Conservation (phyloP, 2,888 invertebrate genomes). For the Melipona bicolor region DNA sequence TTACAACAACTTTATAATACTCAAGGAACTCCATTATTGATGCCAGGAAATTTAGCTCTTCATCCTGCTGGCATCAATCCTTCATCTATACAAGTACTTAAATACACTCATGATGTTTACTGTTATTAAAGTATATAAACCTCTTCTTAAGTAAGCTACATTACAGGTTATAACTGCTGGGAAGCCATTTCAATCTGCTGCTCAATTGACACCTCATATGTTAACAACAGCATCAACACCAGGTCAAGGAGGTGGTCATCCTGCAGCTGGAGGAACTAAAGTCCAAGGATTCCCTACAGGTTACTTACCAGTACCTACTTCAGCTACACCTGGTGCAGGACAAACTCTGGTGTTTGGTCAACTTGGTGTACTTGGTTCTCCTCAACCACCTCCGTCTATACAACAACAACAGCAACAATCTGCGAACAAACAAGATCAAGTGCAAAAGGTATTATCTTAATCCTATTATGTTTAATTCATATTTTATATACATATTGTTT, state of each 20-base stretch:
- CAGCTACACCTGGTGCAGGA: conserved; percentile 87
- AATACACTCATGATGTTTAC: not conserved
- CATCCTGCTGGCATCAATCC: conserved; percentile 91
- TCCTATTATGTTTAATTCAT: not conserved
- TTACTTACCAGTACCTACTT: conserved; percentile 92
- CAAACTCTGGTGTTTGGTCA: conserved; percentile 92
- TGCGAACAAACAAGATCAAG: conserved; percentile 81
- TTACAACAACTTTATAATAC: conserved; percentile 92
- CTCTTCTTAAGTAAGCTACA: conserved; percentile 59
- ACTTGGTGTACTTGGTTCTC: conserved; percentile 89
- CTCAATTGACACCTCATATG: conserved; percentile 92
- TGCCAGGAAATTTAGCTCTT: conserved; percentile 92
- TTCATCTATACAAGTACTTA: conserved; percentile 88
- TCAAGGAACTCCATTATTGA: conserved; percentile 90
- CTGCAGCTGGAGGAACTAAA: conserved; percentile 78
- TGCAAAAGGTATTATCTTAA: conserved; percentile 77
- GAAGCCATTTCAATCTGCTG: conserved; percentile 92
- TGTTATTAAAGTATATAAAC: not conserved
- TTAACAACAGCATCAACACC: conserved; percentile 87
- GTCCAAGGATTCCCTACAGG: conserved; percentile 87
- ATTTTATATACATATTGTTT: not conserved
- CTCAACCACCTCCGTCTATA: conserved; percentile 80
- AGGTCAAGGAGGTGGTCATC: conserved; percentile 80
- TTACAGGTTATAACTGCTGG: conserved; percentile 91
- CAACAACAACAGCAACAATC: conserved; percentile 81